Evolutionary conservation across 2,797 vertebrate genomes (phyloP).

Genomic region (Fistularia commersonii): DNA sequence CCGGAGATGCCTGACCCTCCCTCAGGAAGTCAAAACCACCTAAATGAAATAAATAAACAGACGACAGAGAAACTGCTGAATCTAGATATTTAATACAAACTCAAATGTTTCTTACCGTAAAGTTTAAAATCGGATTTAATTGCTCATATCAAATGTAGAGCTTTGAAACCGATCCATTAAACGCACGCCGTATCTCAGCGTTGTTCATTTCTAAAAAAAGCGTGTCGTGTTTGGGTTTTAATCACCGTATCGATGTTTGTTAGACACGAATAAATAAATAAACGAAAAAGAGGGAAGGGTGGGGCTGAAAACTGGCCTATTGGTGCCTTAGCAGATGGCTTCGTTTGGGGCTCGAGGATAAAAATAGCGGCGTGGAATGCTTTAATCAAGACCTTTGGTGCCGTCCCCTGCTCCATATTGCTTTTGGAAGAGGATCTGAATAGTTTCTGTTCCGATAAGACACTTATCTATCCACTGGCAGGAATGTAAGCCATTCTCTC

Average conservation of each 20-base stretch:
- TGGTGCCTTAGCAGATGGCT: slow-evolving; percentile 45
- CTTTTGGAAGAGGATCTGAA: slow-evolving; percentile 64
- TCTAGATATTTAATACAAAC: too few species aligned
- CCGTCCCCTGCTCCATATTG: slow-evolving; percentile 52
- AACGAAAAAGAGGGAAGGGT: slow-evolving; percentile 17
- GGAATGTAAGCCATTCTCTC: slow-evolving; percentile 48
- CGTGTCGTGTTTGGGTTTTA: too few species aligned
- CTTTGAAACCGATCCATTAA: too few species aligned
- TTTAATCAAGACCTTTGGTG: slow-evolving; percentile 74
- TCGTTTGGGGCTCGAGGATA: slow-evolving; percentile 55
- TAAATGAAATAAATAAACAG: slow-evolving; percentile 24
- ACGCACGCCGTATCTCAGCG: too few species aligned
- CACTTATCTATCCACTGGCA: slow-evolving; percentile 49
- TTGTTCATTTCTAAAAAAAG: too few species aligned
- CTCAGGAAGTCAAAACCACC: slow-evolving; percentile 91
- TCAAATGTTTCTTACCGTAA: too few species aligned
- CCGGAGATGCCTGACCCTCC: slow-evolving; percentile 88
- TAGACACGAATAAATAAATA: slow-evolving; percentile 20
- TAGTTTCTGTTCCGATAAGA: slow-evolving; percentile 67
- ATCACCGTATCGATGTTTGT: too few species aligned
- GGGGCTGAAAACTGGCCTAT: slow-evolving; percentile 11
- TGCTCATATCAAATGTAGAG: too few species aligned
- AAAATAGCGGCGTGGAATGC: slow-evolving; percentile 72
- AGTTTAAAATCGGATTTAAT: too few species aligned
- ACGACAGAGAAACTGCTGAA: background rate